Percentiles rank a stretch among this genome's conserved stretches.
phyloP scores from a whole-genome alignment of 1,140 invertebrate genomes.

The Vanessa atalanta region DNA sequence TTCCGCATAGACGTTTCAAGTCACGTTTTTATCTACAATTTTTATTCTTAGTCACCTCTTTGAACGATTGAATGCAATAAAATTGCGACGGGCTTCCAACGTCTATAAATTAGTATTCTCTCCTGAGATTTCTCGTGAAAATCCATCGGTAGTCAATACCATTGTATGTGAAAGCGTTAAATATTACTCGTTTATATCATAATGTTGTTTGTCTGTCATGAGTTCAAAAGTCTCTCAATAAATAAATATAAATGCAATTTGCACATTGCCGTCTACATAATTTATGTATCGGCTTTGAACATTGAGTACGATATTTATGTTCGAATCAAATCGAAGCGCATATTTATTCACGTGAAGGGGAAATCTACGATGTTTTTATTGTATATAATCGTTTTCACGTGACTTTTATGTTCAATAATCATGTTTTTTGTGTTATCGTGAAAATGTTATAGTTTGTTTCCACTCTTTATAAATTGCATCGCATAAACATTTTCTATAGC shows the following conservation, averaged over 20 bases:
- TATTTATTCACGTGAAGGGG: constrained; percentile 4
- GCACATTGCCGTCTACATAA: constrained; percentile 26
- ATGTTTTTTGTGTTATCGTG: too few relatives aligned
- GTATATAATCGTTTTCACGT: too few relatives aligned
- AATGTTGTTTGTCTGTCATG: constrained; percentile 16
- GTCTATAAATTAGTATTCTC: constrained; percentile 3
- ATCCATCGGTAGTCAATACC: constrained; percentile 4
- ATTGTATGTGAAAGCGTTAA: constrained; percentile 1
- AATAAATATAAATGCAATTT: constrained; percentile 37
- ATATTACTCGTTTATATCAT: background rate
- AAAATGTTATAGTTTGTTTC: too few relatives aligned
- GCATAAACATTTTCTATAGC: too few relatives aligned
- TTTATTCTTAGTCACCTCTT: constrained; percentile 3
- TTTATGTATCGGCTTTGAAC: constrained; percentile 32
- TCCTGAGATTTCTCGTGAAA: background rate
- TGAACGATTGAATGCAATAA: constrained; percentile 2
- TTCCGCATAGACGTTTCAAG: background rate
- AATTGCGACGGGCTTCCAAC: background rate
- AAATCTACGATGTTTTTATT: background rate
- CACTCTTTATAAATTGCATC: too few relatives aligned
- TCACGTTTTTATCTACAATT: constrained; percentile 15
- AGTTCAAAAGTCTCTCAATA: constrained; percentile 31
- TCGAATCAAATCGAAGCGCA: background rate
- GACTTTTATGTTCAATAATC: too few relatives aligned
- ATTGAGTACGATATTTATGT: constrained; percentile 28